phyloP scores from a whole-genome alignment of 2,113 vertebrate genomes.

The Helogale parvula region DNA sequence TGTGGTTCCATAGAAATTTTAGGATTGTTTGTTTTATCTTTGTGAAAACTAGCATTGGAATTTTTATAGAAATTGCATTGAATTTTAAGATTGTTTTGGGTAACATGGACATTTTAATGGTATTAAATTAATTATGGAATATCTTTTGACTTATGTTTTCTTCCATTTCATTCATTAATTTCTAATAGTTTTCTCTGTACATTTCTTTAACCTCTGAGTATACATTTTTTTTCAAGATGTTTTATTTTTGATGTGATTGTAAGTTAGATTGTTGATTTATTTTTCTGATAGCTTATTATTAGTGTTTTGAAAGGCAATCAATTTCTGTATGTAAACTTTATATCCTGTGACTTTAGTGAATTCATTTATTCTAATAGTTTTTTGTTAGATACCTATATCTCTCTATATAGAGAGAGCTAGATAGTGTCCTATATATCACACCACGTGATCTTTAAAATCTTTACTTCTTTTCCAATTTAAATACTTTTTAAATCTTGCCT shows the following conservation, averaged over 20 bases:
- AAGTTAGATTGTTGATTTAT: background rate
- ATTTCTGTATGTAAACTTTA: background rate
- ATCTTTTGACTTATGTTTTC: background rate
- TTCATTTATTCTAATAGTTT: background rate
- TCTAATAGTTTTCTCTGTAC: background rate
- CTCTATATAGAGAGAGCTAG: no score
- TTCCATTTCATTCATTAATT: background rate
- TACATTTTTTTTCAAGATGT: background rate
- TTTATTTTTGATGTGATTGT: background rate
- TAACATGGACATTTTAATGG: background rate
- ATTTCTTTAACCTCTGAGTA: background rate
- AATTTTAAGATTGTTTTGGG: background rate
- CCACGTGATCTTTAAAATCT: background rate
- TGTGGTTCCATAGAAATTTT: background rate
- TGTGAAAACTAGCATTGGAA: background rate
- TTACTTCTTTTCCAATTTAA: background rate
- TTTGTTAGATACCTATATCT: background rate
- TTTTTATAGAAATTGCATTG: background rate
- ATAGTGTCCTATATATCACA: background rate
- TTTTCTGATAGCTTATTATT: background rate
- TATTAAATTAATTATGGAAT: background rate
- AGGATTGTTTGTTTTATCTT: background rate
- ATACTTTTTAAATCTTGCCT: background rate
- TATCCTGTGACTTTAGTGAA: background rate
- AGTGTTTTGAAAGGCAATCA: background rate